Evolutionary conservation across 92 coral and sea anemone species (phyloP), one percentile per base, ranked within the genome.

Genomic region (Bergia puertoricense): DNA sequence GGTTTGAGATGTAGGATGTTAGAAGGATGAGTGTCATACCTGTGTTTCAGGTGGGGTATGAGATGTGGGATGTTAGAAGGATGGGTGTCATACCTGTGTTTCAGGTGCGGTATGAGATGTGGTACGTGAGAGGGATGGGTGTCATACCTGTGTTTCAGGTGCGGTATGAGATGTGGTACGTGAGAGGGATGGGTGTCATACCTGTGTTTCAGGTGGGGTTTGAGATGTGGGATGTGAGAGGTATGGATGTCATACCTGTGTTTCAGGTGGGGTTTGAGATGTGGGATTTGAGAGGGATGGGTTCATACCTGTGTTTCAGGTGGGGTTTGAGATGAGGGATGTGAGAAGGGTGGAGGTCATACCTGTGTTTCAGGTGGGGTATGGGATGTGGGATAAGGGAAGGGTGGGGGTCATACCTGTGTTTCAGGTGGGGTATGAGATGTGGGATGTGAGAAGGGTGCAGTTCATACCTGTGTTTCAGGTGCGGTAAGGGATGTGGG

Each of bases 401-500:
- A 3, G 66, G 18, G 45, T 20, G 18, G 14, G 7, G 8, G 8
- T 72, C 82, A 6, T 48, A 95, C 99, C 97, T 97, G 98, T 62
- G 50, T 3, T 46, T 46, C 50, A 46, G 50, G 50, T 46, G 50
- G 4, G 50, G 50, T 8, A 2, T 5, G 50, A 8, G 50, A 46
- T 46, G 8, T 3, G 50, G 8, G 50, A 30, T 30, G 30, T 30
- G 30, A 30, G 30, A 30, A 46, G 50, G 50, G 50, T 43, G 2
- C 15, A 75, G 45, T 0, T 23, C 42, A 39, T 22, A 51, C 50
- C 3, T 10, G 41, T 20, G 7, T 8, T 22, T 46, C 23, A 77
- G 13, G 18, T 77, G 50, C 0, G 7, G 36, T 78, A 43, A 42
- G 41, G 20, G 11, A 77, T 22, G 45, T n/a, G 16, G 20, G 11